Base-by-base conservation (phyloP, 2,113 vertebrate genomes). In the Amphiprion percula region DNA sequence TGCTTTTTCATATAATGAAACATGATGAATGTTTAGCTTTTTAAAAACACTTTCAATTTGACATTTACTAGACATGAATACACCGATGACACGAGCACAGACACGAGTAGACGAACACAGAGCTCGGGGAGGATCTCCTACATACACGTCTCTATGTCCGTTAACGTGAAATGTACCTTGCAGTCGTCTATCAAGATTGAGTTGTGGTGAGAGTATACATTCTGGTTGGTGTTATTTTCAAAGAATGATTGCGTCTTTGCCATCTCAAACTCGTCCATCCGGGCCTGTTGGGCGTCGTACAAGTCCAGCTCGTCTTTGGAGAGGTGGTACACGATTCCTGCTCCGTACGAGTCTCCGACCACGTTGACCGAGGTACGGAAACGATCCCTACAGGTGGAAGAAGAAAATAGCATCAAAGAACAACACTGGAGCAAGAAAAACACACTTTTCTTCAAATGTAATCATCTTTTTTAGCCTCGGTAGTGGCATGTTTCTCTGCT, bases 341-440 rank as follows among this genome's bases (percentile, higher is more conserved):
- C 98, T 47, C 98, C 98, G 7, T 97, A 99, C 2, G 98, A 99
- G 83, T 99, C 98, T 0, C 98, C 98, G 1, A 99, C 96, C 8
- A 99, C 98, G 64, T 99, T 99, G 78, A 99, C 97, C 0, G 98
- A 99, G 0, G 98, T 99, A 84, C 98, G 96, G 95, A 99, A 99
- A 49, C 98, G 96, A 91, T 99, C 98, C 87, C 98, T 99, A 88
- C 80, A 54, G 71, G 60, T 65, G 24, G 24, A 63, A 5, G n/a
- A 37, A 4, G 47, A 65, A 24, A 44, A 12, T 14, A 12, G 15
- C 41, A 4, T 44, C 41, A 4, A 15, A 15, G 41, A 14, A 12
- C 41, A 15, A 15, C 11, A 15, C 11, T 49, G 47, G 47, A 4
- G 16, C 47, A 49, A 49, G 15, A 49, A 19, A 19, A 49, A 49